Evolutionary conservation across 2,113 vertebrate genomes (phyloP).

Genomic region (Ptychochromis oligacanthus): DNA sequence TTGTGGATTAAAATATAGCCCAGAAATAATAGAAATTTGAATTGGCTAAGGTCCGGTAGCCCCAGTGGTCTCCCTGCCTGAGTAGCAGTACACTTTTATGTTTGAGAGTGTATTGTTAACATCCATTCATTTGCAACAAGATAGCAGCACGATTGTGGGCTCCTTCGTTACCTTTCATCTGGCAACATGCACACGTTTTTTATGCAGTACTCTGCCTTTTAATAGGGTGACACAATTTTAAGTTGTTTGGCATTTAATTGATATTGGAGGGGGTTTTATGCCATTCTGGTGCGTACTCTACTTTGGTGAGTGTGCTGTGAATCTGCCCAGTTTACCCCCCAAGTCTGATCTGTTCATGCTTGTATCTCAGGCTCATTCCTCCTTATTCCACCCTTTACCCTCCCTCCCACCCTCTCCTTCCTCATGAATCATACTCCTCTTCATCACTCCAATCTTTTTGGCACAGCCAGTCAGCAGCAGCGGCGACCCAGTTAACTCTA

Average conservation of each 20-base stretch:
- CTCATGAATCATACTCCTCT: conserved; percentile 21
- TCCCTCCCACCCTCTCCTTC: conserved; percentile 1
- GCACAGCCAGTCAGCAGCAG: conserved; percentile 29
- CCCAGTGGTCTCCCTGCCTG: conserved; percentile 4
- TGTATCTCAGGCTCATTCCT: neutral
- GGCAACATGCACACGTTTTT: neutral
- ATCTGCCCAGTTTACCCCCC: neutral
- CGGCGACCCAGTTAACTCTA: conserved; percentile 64
- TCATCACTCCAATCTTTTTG: conserved; percentile 68
- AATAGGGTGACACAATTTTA: neutral
- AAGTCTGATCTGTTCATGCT: neutral
- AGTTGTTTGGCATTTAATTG: neutral
- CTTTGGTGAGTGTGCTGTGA: neutral
- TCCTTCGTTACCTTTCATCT: neutral
- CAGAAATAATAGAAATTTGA: neutral
- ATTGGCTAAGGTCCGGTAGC: neutral
- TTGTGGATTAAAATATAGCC: neutral
- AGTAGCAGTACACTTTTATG: conserved; percentile 30
- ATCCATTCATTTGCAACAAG: neutral
- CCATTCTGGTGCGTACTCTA: neutral
- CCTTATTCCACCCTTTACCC: neutral
- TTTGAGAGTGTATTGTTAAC: conserved; percentile 51
- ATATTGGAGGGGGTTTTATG: neutral
- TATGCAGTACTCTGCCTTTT: no score
- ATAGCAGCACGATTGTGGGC: neutral